A percentile compares a stretch with the other conserved stretches of the same genome.
These are phyloP conservation scores for Eulemur rubriventer DNA, from an alignment of 2,797 vertebrate genomes.

Conservation along the genomic window DNA sequence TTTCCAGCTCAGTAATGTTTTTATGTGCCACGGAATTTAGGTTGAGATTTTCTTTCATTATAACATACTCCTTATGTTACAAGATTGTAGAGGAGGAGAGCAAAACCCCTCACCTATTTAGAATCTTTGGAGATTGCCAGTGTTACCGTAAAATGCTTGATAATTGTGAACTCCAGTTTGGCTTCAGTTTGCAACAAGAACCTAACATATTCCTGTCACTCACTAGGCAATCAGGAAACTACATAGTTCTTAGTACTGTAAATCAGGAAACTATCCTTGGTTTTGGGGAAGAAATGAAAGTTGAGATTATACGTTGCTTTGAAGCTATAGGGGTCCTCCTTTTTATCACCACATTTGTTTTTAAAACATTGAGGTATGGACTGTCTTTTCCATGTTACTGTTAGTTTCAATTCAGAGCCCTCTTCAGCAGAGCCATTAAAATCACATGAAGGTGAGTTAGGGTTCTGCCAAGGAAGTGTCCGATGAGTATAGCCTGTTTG, in stretches of 20 bases:
- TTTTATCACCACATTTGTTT: conserved; percentile 14
- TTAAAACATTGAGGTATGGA: neutral
- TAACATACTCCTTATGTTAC: neutral
- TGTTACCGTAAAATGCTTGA: neutral
- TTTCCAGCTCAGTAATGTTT: neutral
- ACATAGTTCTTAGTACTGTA: neutral
- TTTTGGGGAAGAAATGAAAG: neutral
- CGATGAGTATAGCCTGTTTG: neutral
- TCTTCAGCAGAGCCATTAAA: neutral
- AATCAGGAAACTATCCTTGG: neutral
- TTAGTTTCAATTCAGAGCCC: neutral
- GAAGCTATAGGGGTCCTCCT: neutral
- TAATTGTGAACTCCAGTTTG: neutral
- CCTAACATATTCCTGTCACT: neutral
- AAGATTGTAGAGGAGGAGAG: neutral
- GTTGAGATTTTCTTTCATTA: neutral
- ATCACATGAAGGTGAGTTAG: neutral
- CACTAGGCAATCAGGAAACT: neutral
- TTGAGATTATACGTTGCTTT: neutral
- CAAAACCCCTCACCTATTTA: neutral
- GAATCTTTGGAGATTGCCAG: neutral
- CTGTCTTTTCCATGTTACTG: neutral
- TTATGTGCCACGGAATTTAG: neutral
- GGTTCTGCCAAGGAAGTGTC: neutral
- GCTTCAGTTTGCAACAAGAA: neutral